Evolutionary conservation across 1,140 invertebrate genomes (phyloP).

Genomic region (Eciton burchellii): DNA sequence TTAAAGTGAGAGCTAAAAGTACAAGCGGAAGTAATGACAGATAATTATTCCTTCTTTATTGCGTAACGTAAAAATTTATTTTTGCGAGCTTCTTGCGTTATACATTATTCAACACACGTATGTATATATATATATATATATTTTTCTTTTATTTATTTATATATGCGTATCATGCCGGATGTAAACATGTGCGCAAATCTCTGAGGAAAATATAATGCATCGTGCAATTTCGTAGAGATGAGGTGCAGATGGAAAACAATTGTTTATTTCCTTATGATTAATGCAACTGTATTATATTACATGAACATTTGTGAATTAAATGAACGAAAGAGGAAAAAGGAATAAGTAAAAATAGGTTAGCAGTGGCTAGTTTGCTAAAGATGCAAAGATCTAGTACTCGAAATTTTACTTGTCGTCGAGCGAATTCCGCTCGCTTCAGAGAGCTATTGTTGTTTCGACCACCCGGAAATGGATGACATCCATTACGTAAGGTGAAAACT

Average conservation of each 20-base stretch:
- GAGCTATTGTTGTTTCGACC: conserved; percentile 57
- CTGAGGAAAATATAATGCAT: not conserved
- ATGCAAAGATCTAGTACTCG: not conserved
- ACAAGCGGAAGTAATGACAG: not conserved
- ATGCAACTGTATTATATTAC: too few relatives aligned
- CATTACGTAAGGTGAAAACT: not conserved
- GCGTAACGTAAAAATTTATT: conserved; percentile 17
- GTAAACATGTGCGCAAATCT: conserved; percentile 6
- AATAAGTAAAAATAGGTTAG: not conserved
- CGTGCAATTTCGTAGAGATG: not conserved
- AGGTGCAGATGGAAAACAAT: not conserved
- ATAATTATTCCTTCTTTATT: not conserved
- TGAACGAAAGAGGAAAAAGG: not conserved
- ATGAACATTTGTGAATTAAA: too few relatives aligned
- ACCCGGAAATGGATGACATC: conserved; percentile 22
- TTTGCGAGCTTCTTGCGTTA: conserved; percentile 12
- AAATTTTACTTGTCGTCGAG: not conserved
- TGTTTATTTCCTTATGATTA: not conserved
- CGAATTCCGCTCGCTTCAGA: conserved; percentile 56
- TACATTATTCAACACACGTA: conserved; percentile 38
- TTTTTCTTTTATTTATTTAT: too few relatives aligned
- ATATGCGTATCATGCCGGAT: too few relatives aligned
- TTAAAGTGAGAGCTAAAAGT: not conserved
- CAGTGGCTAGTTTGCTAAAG: not conserved
- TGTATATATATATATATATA: too few relatives aligned